A percentile compares a stretch with the other conserved stretches of the same genome.
These are phyloP conservation scores for Lycaon pictus DNA, from an alignment of 2,113 vertebrate genomes.

Conservation along the genomic window DNA sequence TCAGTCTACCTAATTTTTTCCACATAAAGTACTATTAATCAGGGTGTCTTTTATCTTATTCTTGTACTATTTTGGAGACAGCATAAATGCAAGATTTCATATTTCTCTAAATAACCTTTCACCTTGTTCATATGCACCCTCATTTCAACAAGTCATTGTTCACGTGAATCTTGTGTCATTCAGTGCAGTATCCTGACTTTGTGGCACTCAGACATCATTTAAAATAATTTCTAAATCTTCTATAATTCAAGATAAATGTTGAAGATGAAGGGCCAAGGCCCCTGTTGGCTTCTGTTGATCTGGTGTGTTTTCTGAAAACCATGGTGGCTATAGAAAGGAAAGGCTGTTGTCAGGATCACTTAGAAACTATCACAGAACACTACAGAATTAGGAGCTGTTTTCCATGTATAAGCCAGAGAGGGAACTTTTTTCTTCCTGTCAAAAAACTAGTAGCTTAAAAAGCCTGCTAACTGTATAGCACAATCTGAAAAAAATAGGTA, in stretches of 20 bases:
- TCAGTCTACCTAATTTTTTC: not conserved
- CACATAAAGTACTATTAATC: not conserved
- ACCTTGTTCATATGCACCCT: not conserved
- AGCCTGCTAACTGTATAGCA: not conserved
- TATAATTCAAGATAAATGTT: not conserved
- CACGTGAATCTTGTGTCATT: not conserved
- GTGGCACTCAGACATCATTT: not conserved
- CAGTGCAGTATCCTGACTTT: not conserved
- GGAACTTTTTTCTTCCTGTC: not conserved
- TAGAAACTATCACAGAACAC: not conserved
- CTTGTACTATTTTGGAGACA: not conserved
- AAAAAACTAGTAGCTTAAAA: not conserved
- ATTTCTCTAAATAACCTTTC: not conserved
- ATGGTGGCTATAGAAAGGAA: not conserved
- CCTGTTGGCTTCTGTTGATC: not conserved
- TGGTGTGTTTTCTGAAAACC: not conserved
- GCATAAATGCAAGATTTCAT: not conserved
- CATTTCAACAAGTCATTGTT: not conserved
- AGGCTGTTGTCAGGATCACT: not conserved
- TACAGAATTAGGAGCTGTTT: not conserved
- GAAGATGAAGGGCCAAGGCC: not conserved
- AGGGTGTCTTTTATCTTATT: not conserved
- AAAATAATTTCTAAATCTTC: not conserved
- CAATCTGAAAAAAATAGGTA: not conserved
- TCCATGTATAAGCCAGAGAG: not conserved